Evolutionary conservation across 2,888 invertebrate genomes (phyloP).

Genomic region (Tiphia femorata): DNA sequence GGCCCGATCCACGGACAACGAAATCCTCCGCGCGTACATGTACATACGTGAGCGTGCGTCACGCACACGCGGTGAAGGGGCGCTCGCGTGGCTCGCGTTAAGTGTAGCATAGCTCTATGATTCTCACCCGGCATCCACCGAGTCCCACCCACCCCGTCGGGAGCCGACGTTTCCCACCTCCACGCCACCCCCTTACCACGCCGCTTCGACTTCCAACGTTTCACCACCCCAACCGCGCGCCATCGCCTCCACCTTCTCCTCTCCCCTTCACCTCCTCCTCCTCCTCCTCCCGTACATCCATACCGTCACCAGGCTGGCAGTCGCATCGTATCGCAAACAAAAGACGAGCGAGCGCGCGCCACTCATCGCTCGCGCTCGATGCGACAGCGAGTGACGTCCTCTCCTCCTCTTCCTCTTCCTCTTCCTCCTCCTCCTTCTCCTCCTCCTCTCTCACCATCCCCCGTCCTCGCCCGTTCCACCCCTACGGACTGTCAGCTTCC

Average conservation of each 20-base stretch:
- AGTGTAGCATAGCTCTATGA: conserved; percentile 59
- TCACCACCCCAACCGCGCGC: conserved; percentile 17
- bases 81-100: conserved; percentile 53
- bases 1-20: too few species aligned
- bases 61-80: not conserved
- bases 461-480: conserved; percentile 8
- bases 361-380: conserved; percentile 64
- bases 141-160: conserved; percentile 25
- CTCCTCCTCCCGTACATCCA: conserved; percentile 31
- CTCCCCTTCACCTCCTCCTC: conserved; percentile 25
- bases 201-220: conserved; percentile 16
- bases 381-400: conserved; percentile 65
- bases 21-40: conserved; percentile 7
- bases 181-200: not conserved
- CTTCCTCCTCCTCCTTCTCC: conserved; percentile 20
- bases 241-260: conserved; percentile 22
- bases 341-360: conserved; percentile 66
- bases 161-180: conserved; percentile 1
- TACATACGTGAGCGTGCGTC: conserved; percentile 5
- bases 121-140: conserved; percentile 52
- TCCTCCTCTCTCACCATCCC: not conserved
- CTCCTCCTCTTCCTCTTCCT: conserved; percentile 31
- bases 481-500: conserved; percentile 19
- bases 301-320: conserved; percentile 54
- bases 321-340: conserved; percentile 66